Evolutionary conservation across 2,797 vertebrate genomes (phyloP), one percentile per base, ranked within the genome.

Genomic region (Neostethus bicornis): DNA sequence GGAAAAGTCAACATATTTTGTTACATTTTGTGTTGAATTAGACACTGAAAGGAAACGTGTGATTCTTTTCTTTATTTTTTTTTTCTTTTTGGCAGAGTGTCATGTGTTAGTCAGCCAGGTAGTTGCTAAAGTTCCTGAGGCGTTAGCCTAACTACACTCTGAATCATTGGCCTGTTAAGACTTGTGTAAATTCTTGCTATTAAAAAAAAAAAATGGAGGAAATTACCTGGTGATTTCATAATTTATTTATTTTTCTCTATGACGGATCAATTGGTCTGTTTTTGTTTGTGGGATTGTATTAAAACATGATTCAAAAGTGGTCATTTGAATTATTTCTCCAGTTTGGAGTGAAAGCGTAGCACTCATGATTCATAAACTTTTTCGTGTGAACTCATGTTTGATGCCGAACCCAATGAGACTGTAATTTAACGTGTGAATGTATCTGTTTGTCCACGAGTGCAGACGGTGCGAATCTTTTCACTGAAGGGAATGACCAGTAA

Each of bases 401-500:
- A 3, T 16, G 4, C 38, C 1, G 19, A 14, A 16, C n/a, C 35
- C 31, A 29, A 31, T 31, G 6, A 31, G 29, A 1, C 17, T 16
- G 16, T 8, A 17, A 17, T 38, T 38, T 38, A 38, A 38, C 16
- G 35, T 38, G 16, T 38, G 19, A 14, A 31, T 12, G 2, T 41
- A 19, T 41, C 1, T 41, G 10, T 60, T 1, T 61, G 24, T 47
- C 13, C 64, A 49, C 46, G 48, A 12, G n/a, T 29, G 43, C 75
- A 99, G 97, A 97, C 94, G 0, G 90, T 99, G 57, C 92, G 94
- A 65, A 94, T 96, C 0, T 99, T 99, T 77, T 98, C 97, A 20
- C 83, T 99, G 35, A 98, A 99, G 78, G 97, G 97, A 44, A 96
- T 99, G 95, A 98, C 97, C 69, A 97, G 92, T 81, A 99, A 98